These are phyloP conservation scores for Pempheris klunzingeri DNA, from an alignment of 2,797 vertebrate genomes.

Conservation along the genomic window DNA sequence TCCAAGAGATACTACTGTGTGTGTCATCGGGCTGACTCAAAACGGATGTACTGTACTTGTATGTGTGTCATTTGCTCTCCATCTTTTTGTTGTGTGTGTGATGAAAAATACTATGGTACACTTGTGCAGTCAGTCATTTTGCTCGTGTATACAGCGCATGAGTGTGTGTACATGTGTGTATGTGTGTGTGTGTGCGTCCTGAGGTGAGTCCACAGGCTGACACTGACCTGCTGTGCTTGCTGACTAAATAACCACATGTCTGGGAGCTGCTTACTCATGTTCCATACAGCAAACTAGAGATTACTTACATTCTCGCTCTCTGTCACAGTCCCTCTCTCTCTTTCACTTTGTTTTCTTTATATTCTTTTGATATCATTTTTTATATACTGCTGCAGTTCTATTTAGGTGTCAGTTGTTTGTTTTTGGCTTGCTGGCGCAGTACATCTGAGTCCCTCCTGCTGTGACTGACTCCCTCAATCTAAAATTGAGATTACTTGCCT, in stretches of 20 bases:
- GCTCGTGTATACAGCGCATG: constrained; percentile 12
- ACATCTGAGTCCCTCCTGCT: neutral
- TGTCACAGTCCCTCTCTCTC: neutral
- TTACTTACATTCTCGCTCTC: neutral
- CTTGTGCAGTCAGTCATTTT: constrained; percentile 1
- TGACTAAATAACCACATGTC: constrained; percentile 50
- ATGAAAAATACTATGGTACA: no score
- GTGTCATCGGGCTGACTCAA: constrained; percentile 70
- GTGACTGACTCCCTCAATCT: neutral
- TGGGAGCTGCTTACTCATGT: constrained; percentile 29
- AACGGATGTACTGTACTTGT: constrained; percentile 52
- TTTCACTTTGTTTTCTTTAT: neutral
- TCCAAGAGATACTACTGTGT: constrained; percentile 53
- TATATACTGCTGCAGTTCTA: neutral
- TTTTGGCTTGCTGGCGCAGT: constrained; percentile 3
- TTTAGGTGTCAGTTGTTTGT: neutral
- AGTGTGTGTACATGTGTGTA: neutral
- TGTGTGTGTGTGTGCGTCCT: constrained; percentile 36
- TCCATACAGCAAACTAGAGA: constrained; percentile 13
- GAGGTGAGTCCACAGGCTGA: constrained; percentile 51
- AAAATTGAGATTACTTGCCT: neutral
- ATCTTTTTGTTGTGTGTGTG: neutral
- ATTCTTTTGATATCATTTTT: neutral
- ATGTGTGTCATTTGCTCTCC: constrained; percentile 10
- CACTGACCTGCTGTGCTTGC: constrained; percentile 57